A percentile compares a stretch with the other conserved stretches of the same genome.
Evolutionary conservation across 1,140 invertebrate genomes (phyloP).

Genomic region (Wasmannia auropunctata): DNA sequence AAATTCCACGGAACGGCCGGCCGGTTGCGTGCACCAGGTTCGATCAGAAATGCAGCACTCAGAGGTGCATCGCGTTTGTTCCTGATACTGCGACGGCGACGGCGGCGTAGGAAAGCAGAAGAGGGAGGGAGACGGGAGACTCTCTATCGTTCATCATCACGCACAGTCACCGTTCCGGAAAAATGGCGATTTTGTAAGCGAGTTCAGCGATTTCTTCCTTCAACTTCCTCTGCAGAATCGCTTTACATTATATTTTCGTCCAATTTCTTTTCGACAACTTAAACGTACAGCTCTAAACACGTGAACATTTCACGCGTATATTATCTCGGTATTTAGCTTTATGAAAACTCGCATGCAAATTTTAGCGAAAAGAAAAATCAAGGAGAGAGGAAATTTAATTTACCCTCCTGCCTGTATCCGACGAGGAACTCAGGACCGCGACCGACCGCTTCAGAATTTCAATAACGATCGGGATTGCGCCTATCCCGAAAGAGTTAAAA

Average conservation of each 20-base stretch:
- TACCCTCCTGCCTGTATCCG: neutral
- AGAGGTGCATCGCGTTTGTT: slow-evolving; percentile 33
- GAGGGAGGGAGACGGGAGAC: neutral
- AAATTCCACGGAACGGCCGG: slow-evolving; percentile 18
- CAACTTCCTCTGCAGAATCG: neutral
- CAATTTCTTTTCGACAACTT: neutral
- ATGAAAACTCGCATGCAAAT: slow-evolving; percentile 3
- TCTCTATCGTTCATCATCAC: slow-evolving; percentile 49
- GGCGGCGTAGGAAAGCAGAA: neutral
- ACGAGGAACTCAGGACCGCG: neutral
- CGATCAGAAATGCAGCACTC: slow-evolving; percentile 27
- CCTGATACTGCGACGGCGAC: slow-evolving; percentile 7
- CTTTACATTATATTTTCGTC: neutral
- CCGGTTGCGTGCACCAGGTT: slow-evolving; percentile 33
- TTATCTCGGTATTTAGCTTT: slow-evolving; percentile 4
- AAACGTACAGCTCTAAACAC: too few species aligned
- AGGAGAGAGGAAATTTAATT: slow-evolving; percentile 2
- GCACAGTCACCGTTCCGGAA: slow-evolving; percentile 45
- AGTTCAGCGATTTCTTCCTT: neutral
- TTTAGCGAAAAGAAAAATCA: neutral
- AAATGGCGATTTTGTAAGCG: slow-evolving; percentile 34
- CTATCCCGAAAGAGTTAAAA: slow-evolving; percentile 34
- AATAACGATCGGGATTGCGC: slow-evolving; percentile 21
- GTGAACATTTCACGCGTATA: neutral
- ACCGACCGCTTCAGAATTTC: slow-evolving; percentile 9